Conservation (phyloP, 1,140 invertebrate genomes). For the Euborellia annulipes region DNA sequence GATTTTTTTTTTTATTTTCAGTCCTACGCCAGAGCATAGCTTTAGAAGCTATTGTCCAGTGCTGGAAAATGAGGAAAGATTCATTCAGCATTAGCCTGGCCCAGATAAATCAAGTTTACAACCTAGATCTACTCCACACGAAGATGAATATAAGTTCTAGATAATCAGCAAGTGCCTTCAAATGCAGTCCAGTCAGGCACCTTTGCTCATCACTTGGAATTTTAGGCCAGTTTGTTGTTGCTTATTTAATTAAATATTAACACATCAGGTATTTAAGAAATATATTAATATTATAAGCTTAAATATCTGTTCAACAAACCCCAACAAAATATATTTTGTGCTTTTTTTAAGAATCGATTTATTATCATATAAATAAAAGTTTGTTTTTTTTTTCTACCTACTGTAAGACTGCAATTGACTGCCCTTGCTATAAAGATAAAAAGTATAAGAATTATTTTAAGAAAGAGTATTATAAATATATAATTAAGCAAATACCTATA, state of each 20-base stretch:
- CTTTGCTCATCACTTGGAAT: slow-evolving; percentile 1
- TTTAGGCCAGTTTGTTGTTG: slow-evolving; percentile 3
- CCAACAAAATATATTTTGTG: too few species aligned
- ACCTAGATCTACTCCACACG: slow-evolving; percentile 15
- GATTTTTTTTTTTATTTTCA: slow-evolving; percentile 9
- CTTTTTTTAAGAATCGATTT: too few species aligned
- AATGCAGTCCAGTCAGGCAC: slow-evolving; percentile 9
- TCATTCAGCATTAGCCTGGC: slow-evolving; percentile 10
- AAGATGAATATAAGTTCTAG: slow-evolving; percentile 14
- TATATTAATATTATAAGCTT: too few species aligned
- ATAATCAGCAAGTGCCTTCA: slow-evolving; percentile 11
- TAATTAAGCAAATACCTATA: slow-evolving; percentile 15
- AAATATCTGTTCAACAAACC: too few species aligned
- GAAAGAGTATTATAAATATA: slow-evolving; percentile 14
- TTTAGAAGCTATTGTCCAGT: slow-evolving; percentile 8
- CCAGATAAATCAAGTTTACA: slow-evolving; percentile 14
- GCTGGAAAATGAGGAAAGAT: slow-evolving; percentile 14
- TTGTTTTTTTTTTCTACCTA: too few species aligned
- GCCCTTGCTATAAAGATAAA: slow-evolving; percentile 13
- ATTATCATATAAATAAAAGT: too few species aligned
- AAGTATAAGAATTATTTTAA: slow-evolving; percentile 11
- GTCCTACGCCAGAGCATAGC: slow-evolving; percentile 10
- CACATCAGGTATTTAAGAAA: slow-evolving; percentile 3
- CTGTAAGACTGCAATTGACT: slow-evolving; percentile 13
- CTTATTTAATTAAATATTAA: not conserved